These are phyloP conservation scores for Cheilosia soror DNA, from an alignment of 2,888 invertebrate species.

Conservation along the genomic window DNA sequence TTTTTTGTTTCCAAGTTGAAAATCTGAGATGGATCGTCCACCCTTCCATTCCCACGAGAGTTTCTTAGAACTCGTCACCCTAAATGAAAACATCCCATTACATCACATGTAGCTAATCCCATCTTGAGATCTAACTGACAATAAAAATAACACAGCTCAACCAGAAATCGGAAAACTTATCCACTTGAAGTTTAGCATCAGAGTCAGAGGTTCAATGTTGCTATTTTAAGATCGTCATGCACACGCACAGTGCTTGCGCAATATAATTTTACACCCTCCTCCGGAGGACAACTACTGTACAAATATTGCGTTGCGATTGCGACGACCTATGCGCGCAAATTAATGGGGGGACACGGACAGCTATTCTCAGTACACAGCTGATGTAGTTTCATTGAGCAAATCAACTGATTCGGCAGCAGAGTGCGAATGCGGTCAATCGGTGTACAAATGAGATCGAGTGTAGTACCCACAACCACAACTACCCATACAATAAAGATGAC, in stretches of 20 bases:
- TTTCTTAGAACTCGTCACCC: not conserved
- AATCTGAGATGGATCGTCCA: no score
- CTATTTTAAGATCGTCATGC: constrained; percentile 41
- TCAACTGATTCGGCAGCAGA: constrained; percentile 1
- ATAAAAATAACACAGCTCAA: not conserved
- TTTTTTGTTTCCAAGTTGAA: no score
- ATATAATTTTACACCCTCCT: not conserved
- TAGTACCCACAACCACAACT: not conserved
- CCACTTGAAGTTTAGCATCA: constrained; percentile 9
- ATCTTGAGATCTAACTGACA: constrained; percentile 22
- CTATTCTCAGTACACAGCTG: constrained; percentile 29
- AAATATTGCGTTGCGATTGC: constrained; percentile 25
- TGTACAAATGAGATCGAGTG: constrained; percentile 9
- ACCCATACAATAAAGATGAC: constrained; percentile 33
- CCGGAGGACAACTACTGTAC: not conserved
- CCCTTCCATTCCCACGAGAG: no score
- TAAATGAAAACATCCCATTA: constrained; percentile 44
- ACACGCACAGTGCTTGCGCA: constrained; percentile 29
- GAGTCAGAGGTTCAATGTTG: constrained; percentile 28
- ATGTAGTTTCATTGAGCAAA: constrained; percentile 28
- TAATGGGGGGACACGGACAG: not conserved
- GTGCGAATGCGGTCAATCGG: constrained; percentile 41
- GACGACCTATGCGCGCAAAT: constrained; percentile 43
- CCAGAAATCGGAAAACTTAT: constrained; percentile 1
- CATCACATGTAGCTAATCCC: constrained; percentile 28